Conservation (phyloP, 2,888 invertebrate genomes). For the Fragum fragum region DNA sequence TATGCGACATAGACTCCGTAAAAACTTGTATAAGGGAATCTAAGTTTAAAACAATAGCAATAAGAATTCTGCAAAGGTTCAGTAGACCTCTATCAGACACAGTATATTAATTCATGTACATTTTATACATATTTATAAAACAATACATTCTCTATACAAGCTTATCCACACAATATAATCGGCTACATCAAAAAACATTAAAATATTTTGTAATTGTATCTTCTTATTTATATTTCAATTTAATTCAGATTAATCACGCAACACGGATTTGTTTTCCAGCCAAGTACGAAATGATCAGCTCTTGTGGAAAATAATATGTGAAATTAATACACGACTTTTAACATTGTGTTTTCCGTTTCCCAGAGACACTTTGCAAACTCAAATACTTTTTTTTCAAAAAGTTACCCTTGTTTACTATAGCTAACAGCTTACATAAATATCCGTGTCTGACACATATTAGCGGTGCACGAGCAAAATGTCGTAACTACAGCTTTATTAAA, state of each 20-base stretch:
- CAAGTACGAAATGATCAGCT: not conserved
- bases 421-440: too few species aligned
- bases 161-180: slow-evolving; percentile 3
- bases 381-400: too few species aligned
- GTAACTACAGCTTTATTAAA: too few species aligned
- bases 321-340: slow-evolving; percentile 20
- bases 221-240: slow-evolving; percentile 30
- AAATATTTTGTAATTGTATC: slow-evolving; percentile 29
- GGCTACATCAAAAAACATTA: slow-evolving; percentile 20
- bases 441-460: too few species aligned
- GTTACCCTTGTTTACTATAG: too few species aligned
- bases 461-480: too few species aligned
- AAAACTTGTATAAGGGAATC: too few species aligned
- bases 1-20: too few species aligned
- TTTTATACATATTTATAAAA: not conserved
- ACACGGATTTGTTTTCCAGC: slow-evolving; percentile 5
- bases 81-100: too few species aligned
- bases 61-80: too few species aligned
- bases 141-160: slow-evolving; percentile 17
- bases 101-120: not conserved
- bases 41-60: too few species aligned
- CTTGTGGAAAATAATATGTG: slow-evolving; percentile 7
- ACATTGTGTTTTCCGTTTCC: slow-evolving; percentile 8
- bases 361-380: too few species aligned
- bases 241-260: slow-evolving; percentile 28